Percentiles rank a stretch among this genome's conserved stretches.
These are phyloP conservation scores for Parazoanthus darwini DNA, from an alignment of 92 coral and sea anemone genomes.

Conservation along the genomic window DNA sequence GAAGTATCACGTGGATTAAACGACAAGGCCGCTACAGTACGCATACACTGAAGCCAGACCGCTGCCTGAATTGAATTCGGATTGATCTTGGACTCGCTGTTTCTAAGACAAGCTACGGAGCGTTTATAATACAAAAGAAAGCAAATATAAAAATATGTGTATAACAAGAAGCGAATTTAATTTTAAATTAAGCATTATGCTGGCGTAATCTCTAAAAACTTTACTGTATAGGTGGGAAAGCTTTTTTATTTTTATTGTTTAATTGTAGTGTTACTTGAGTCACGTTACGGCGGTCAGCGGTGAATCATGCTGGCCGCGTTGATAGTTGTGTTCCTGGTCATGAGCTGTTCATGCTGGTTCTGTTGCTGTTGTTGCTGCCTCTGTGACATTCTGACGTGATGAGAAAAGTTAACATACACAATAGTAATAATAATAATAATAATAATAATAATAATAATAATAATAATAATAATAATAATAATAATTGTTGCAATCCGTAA, in stretches of 20 bases:
- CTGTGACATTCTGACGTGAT: constrained; percentile 1
- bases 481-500: too few species aligned
- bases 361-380: constrained; percentile 29
- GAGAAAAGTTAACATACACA: background rate
- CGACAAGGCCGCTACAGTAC: background rate
- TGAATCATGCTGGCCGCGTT: background rate
- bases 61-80: background rate
- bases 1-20: constrained; percentile 68
- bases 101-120: background rate
- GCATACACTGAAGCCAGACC: background rate
- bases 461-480: too few species aligned
- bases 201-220: background rate
- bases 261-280: background rate
- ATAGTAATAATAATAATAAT: too few species aligned
- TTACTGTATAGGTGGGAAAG: background rate
- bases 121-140: too few species aligned
- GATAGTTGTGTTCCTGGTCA: background rate
- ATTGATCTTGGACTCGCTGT: background rate
- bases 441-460: too few species aligned
- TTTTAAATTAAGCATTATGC: background rate
- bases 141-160: background rate
- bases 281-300: too few species aligned
- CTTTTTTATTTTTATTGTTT: background rate
- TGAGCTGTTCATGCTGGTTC: background rate
- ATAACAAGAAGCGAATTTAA: background rate